Base-by-base conservation (phyloP, 2,888 invertebrate genomes). In the Brachyopa scutellaris region DNA sequence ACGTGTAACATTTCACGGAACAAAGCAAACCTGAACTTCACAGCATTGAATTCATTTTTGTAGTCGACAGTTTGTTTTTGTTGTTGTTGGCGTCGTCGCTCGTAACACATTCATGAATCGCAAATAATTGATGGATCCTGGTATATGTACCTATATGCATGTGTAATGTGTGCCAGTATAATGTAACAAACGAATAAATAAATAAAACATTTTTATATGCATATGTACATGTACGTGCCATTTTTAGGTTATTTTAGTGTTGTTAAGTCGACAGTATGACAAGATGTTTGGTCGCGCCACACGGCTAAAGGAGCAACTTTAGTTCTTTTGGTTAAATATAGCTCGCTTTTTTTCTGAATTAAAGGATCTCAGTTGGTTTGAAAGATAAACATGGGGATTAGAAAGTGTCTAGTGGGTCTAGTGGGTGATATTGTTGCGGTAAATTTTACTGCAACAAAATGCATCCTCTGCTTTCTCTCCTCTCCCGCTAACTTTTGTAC, bases 71-170 rank as follows among this genome's bases (percentile, higher is more conserved):
- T 15, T 53, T 6, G 4, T 26, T 26, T 5, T 6, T 6, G 3
- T 26, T 3, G 6, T 6, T 26, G 9, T 17, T 1, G 23, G 7
- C 11, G 38, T 45, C 23, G 36, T 29, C 38, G 31, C 47, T 51
- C 36, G 73, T 49, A 67, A 74, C 36, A 69, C 67, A 74, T 67
- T 74, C 74, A 74, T 69, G 67, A 33, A 42, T 67, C 51, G 42
- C 74, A 80, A 80, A 80, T 80, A 80, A 80, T 80, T 80, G 69
- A 80, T 80, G 42, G 57, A 64, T 64, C 42, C 31, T 51, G 9
- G 26, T 17, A 7, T 51, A 21, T 29, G n/a, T n/a, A 15, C 13
- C n/a, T 38, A 8, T 53, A 29, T 59, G 45, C 9, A 7, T 45
- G 40, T 9, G 13, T 6, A 29, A 7, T 45, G 40, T 9, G 13